These are phyloP conservation scores for Xenopus tropicalis DNA, from an alignment of 2,113 vertebrate genomes.

Conservation along the genomic window UCB_Xtro_10.0 CM004443.2:141530001-141530500, in stretches of 20 bases:
- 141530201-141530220: background rate
- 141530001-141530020: background rate
- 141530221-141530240: background rate
- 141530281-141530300: background rate
- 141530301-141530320: too few relatives aligned
- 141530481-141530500: too few relatives aligned
- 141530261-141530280: background rate
- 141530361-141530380: too few relatives aligned
- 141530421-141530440: too few relatives aligned
- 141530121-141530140: conserved; percentile 7
- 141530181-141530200: background rate
- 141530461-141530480: too few relatives aligned
- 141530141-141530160: background rate
- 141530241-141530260: background rate
- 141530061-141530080: too few relatives aligned
- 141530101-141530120: background rate
- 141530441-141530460: too few relatives aligned
- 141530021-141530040: background rate
- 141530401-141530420: too few relatives aligned
- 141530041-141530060: too few relatives aligned
- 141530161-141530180: background rate
- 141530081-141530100: too few relatives aligned
- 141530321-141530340: background rate
- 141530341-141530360: background rate
- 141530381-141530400: too few relatives aligned